phyloP scores from a whole-genome alignment of 2,113 vertebrate genomes.

The Thunnus maccoyii region DNA sequence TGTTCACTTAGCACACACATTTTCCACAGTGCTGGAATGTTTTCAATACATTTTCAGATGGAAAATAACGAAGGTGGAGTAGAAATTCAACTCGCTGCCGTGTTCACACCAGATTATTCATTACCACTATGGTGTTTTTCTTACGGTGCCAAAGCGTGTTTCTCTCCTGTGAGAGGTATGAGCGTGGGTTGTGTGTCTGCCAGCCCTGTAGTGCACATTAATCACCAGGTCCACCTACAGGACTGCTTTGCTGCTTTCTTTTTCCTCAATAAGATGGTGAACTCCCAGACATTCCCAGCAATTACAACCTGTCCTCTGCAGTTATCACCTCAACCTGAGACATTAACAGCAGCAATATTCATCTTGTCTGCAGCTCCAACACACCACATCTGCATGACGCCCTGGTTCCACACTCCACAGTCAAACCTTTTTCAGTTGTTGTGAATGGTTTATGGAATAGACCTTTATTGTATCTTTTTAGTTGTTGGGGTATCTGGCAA shows the following conservation, averaged over 20 bases:
- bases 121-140: constrained; percentile 38
- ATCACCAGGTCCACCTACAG: constrained; percentile 42
- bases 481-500: too few species aligned
- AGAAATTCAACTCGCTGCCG: constrained; percentile 18
- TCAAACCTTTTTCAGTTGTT: too few species aligned
- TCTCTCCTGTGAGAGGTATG: constrained; percentile 28
- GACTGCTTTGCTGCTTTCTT: constrained; percentile 6
- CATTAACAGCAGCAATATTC: not conserved
- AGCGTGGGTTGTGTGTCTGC: constrained; percentile 15
- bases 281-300: constrained; percentile 34
- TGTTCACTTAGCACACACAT: constrained; percentile 51
- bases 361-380: not conserved
- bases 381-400: too few species aligned
- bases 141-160: constrained; percentile 29
- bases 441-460: too few species aligned
- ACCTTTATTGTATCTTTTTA: too few species aligned
- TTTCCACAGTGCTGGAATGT: constrained; percentile 39
- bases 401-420: too few species aligned
- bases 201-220: constrained; percentile 18
- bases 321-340: constrained; percentile 31
- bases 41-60: constrained; percentile 48
- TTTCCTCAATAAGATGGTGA: constrained; percentile 19
- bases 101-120: constrained; percentile 45
- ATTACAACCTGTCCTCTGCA: constrained; percentile 8
- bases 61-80: constrained; percentile 26